A percentile compares a stretch with the other conserved stretches of the same genome.
Conservation (phyloP, 92 coral and sea anemone genomes). For the Umimayanthus chanpuru region DNA sequence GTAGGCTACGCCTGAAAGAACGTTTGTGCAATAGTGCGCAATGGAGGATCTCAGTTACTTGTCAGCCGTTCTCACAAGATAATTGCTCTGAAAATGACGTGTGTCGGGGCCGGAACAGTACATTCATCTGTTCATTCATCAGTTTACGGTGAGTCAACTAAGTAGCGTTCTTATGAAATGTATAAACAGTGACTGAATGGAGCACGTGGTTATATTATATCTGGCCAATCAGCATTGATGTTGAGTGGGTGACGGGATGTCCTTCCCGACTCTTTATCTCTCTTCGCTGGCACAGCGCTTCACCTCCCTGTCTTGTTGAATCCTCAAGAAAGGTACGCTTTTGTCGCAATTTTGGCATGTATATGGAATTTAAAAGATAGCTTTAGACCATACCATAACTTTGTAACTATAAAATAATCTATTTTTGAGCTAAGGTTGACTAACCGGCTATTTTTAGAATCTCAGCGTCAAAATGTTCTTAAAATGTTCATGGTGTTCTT, state of each 20-base stretch:
- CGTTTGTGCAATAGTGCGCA: background rate
- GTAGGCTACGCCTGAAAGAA: background rate
- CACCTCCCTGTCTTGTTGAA: background rate
- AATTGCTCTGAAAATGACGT: background rate
- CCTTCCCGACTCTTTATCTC: background rate
- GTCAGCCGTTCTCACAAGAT: background rate
- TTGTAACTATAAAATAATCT: too few relatives aligned
- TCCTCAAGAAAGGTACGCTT: background rate
- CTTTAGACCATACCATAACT: background rate
- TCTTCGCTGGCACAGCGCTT: background rate
- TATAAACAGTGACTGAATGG: background rate
- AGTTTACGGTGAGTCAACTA: slow-evolving; percentile 1
- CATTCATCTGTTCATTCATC: background rate
- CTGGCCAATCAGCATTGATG: background rate
- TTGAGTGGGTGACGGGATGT: background rate
- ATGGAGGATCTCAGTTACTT: background rate
- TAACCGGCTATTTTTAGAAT: too few relatives aligned
- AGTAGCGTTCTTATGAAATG: background rate
- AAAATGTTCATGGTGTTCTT: too few relatives aligned
- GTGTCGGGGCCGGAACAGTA: background rate
- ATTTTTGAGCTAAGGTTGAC: too few relatives aligned
- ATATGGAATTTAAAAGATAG: too few relatives aligned
- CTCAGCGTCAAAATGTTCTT: too few relatives aligned
- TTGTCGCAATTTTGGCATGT: background rate
- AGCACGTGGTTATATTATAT: background rate